Conservation (phyloP, 2,113 vertebrate genomes). For the Gopherus flavomarginatus region DNA sequence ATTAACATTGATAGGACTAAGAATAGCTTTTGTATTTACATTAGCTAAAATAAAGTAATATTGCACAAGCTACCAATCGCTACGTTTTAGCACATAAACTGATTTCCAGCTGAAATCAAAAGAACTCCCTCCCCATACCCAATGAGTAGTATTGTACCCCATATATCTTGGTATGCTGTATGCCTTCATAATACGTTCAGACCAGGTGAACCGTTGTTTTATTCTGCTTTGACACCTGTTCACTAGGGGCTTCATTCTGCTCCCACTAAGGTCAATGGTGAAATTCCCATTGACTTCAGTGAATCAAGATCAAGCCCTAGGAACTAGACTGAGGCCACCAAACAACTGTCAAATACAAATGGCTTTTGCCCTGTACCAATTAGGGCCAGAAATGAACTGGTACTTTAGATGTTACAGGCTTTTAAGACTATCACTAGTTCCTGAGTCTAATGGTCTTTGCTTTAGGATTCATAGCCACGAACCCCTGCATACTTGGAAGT, state of each 20-base stretch:
- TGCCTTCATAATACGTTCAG: not conserved
- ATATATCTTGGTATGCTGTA: not conserved
- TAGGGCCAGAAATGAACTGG: not conserved
- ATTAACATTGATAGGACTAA: not conserved
- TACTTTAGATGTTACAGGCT: not conserved
- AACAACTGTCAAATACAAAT: not conserved
- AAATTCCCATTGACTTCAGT: not conserved
- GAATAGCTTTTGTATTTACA: constrained; percentile 4
- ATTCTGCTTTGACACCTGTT: not conserved
- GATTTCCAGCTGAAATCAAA: not conserved
- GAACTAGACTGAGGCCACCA: not conserved
- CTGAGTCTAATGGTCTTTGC: not conserved
- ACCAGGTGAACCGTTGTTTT: not conserved
- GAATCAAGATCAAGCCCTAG: not conserved
- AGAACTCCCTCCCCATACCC: not conserved
- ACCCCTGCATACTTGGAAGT: not conserved
- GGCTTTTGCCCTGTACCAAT: not conserved
- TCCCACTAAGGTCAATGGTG: not conserved
- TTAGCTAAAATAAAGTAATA: not conserved
- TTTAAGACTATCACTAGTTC: not conserved
- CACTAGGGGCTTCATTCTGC: not conserved
- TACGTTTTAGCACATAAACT: not conserved
- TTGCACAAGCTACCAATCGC: not conserved
- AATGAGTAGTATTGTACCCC: not conserved
- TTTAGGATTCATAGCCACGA: not conserved